These are phyloP conservation scores for Crotalus horridus DNA, from an alignment of 2,113 vertebrate species.

Conservation along the genomic window DNA sequence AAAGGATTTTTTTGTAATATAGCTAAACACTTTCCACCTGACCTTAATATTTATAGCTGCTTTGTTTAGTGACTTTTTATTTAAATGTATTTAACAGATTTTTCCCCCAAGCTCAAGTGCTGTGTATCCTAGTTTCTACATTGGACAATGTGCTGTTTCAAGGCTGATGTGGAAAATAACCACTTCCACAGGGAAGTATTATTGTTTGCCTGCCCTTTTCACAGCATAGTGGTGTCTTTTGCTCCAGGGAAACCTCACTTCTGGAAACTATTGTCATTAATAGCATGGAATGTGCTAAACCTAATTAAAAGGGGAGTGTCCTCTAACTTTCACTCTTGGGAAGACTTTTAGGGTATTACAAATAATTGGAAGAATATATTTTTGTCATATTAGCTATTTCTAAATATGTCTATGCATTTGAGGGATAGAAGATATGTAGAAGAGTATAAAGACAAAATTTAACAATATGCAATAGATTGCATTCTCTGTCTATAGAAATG, in stretches of 20 bases:
- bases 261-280: not conserved
- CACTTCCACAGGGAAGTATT: constrained; percentile 14
- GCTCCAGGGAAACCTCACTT: constrained; percentile 11
- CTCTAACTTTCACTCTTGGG: constrained; percentile 10
- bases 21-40: not conserved
- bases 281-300: not conserved
- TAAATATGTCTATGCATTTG: not conserved
- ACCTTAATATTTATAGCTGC: not conserved
- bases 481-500: not conserved
- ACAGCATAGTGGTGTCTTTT: constrained; percentile 13
- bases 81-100: constrained; percentile 39
- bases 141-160: constrained; percentile 20
- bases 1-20: not conserved
- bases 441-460: not conserved
- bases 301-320: constrained; percentile 21
- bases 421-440: not conserved
- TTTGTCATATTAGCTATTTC: not conserved
- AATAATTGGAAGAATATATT: constrained; percentile 2
- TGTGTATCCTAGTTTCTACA: constrained; percentile 11
- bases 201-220: constrained; percentile 18
- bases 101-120: constrained; percentile 16
- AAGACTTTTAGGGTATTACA: constrained; percentile 10
- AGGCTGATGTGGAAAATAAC: constrained; percentile 24
- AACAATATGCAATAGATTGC: not conserved
- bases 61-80: constrained; percentile 23